These are phyloP conservation scores for Thaleichthys pacificus DNA, from an alignment of 2,797 vertebrate genomes.

Conservation along the genomic window DNA sequence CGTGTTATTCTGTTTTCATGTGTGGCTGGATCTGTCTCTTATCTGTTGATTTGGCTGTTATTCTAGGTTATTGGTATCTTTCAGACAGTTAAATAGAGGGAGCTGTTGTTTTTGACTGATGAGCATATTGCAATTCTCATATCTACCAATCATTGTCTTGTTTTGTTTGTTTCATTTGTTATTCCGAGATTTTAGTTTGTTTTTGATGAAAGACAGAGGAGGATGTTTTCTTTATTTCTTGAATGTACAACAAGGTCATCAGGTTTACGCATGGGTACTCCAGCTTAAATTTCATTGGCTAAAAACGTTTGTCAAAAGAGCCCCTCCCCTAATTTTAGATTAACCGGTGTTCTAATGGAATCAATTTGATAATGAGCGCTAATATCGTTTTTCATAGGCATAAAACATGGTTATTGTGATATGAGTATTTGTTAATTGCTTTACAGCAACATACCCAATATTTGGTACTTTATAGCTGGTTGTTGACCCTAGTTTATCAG, in stretches of 20 bases:
- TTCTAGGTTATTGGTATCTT: slow-evolving; percentile 45
- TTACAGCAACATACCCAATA: slow-evolving; percentile 49
- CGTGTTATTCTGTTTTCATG: slow-evolving; percentile 45
- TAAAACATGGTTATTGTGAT: slow-evolving; percentile 21
- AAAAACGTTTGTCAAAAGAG: slow-evolving; percentile 27
- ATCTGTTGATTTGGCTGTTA: slow-evolving; percentile 32
- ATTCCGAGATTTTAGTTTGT: slow-evolving; percentile 30
- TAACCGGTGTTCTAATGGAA: slow-evolving; percentile 9
- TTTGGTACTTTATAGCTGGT: slow-evolving; percentile 62
- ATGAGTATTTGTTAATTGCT: slow-evolving; percentile 29
- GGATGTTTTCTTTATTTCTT: slow-evolving; percentile 57
- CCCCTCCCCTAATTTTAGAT: slow-evolving; percentile 22
- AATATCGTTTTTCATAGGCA: slow-evolving; percentile 27
- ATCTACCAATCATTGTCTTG: slow-evolving; percentile 35
- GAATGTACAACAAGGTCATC: slow-evolving; percentile 73
- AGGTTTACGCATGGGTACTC: slow-evolving; percentile 69
- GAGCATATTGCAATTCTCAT: slow-evolving; percentile 52
- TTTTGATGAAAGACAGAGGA: slow-evolving; percentile 39
- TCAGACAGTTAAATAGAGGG: slow-evolving; percentile 46
- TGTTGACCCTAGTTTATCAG: slow-evolving; percentile 40
- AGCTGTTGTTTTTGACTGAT: slow-evolving; percentile 45
- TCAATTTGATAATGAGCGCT: slow-evolving; percentile 42
- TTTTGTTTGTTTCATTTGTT: slow-evolving; percentile 30
- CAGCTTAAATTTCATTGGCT: slow-evolving; percentile 62
- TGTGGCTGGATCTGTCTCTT: slow-evolving; percentile 30